Base-by-base conservation (phyloP, 2,888 invertebrate species). In the Apeira syringaria region DNA sequence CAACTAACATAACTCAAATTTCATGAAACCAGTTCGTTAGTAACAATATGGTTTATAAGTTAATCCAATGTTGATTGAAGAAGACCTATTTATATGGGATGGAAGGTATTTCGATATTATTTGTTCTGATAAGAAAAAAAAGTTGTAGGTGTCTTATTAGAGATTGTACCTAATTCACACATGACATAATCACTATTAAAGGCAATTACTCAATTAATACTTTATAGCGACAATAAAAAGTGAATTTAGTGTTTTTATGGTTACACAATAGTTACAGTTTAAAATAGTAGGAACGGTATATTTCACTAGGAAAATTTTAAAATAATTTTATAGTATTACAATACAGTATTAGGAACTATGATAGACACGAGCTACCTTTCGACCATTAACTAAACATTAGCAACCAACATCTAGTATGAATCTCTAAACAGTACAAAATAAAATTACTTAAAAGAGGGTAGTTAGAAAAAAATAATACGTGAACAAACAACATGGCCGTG, bases 311-410 rank as follows among this genome's bases (percentile, higher is more conserved):
- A 85, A 83, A 85, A 84, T 73, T 86, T 86, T 85, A 80, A 87
- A 87, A 87, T 85, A 87, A 85, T 76, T 85, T 72, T 53, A 53
- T 85, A 80, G 80, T 80, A 80, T 82, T 84, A 85, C 80, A 80
- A 85, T 85, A 85, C 84, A 87, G 86, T 87, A 87, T 87, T 83
- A 88, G 88, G 88, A 88, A 88, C 88, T 88, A 88, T 88, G 86
- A 88, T 87, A 88, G 88, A 84, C 84, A 80, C 74, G 77, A 74
- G 78, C 88, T 87, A 87, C 79, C 83, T 84, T 77, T 80, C 73
- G 75, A 78, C 71, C 73, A 72, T 80, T 77, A 85, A 85, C 72
- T 83, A 84, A 56, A 83, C 78, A 77, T 75, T 74, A 68, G 79
- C 79, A 84, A 80, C 62, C 67, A 81, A 83, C 78, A 76, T 79